Evolutionary conservation across 2,797 vertebrate genomes (phyloP).

Genomic region (Anguilla anguilla): DNA sequence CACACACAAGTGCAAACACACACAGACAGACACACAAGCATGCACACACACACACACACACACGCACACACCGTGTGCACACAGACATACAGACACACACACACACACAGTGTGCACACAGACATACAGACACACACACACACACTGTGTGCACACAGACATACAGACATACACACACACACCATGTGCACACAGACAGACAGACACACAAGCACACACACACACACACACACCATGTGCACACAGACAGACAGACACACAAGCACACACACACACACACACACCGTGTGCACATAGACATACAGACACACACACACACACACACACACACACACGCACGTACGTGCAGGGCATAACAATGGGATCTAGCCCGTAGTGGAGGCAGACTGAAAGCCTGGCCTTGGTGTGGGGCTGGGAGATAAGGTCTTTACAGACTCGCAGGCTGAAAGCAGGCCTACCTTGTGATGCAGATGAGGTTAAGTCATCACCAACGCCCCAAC

Average conservation of each 20-base stretch:
- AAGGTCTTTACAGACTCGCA: constrained; percentile 19
- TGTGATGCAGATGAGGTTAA: constrained; percentile 42
- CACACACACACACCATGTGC: background rate
- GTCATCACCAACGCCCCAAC: constrained; percentile 25
- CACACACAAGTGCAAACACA: background rate
- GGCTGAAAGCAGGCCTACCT: constrained; percentile 15
- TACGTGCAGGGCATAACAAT: background rate
- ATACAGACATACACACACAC: background rate
- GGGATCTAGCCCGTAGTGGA: background rate
- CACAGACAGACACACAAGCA: background rate
- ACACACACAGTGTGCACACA: too few species aligned
- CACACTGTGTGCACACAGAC: too few species aligned
- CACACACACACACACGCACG: background rate
- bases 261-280: background rate
- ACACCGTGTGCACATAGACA: background rate
- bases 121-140: too few species aligned
- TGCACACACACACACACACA: background rate
- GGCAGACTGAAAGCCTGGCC: constrained; percentile 2
- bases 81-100: background rate
- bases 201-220: background rate
- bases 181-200: background rate
- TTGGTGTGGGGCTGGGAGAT: constrained; percentile 24
- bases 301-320: background rate
- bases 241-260: background rate
- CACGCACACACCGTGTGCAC: background rate